Base-by-base conservation (phyloP, 2,113 vertebrate species). In the Varanus salvator region DNA sequence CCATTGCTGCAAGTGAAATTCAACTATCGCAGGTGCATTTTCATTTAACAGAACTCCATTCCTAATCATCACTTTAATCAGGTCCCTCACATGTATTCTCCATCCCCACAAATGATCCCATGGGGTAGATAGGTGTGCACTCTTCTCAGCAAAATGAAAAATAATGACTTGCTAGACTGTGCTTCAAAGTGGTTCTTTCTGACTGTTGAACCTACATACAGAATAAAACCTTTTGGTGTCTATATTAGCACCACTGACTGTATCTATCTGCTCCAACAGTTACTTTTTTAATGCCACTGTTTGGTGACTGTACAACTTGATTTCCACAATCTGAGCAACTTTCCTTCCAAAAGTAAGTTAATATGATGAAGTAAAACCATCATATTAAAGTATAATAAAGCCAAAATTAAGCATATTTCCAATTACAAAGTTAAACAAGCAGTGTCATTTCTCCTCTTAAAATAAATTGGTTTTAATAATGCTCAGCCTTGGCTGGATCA, bases 111-210 rank as follows among this genome's bases (percentile, higher is more conserved):
- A 72, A 83, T 34, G 19, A 90, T 71, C 17, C 1, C 27, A 85
- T 12, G 48, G 91, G 21, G 50, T 19, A 44, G 3, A 38, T 83
- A 76, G 83, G 64, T 87, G 23, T 50, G 7, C 89, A 68, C 87
- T 92, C 86, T 91, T 54, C 66, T 92, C 82, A 88, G 66, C 78
- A 54, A 85, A 94, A 93, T 90, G 50, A 87, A 76, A 81, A 84
- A 86, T 60, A 60, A 60, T 60, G 57, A 87, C 4, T 48, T 23
- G 60, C 38, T 92, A 75, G 15, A 1, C 68, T 93, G 85, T 93
- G 9, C 85, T 88, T 91, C 34, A 77, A 87, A 86, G 86, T 15
- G 14, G 52, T 68, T 92, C 84, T 0, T 91, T 93, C 86, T 76
- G 50, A 12, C 21, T 31, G n/a, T 91, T 76, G 71, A 91, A 81